phyloP scores from a whole-genome alignment of 2,888 invertebrate genomes.

The Argyresthia albistria region DNA sequence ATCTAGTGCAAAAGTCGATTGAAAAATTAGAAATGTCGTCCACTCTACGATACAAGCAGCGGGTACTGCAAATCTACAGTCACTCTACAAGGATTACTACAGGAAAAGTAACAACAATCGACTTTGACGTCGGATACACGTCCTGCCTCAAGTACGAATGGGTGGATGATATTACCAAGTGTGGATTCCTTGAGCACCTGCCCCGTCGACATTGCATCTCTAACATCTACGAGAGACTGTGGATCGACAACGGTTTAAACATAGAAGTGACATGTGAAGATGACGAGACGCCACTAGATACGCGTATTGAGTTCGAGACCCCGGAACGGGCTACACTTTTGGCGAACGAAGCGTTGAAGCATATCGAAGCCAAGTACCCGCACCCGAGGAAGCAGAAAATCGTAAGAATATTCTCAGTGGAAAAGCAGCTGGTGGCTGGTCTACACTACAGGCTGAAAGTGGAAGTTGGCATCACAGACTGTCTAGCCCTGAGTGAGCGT shows the following conservation, averaged over 20 bases:
- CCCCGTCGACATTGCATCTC: slow-evolving; percentile 50
- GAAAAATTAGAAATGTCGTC: slow-evolving; percentile 49
- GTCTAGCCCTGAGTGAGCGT: slow-evolving; percentile 38
- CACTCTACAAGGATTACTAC: slow-evolving; percentile 41
- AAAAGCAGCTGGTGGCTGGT: slow-evolving; percentile 53
- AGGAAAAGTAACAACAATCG: slow-evolving; percentile 43
- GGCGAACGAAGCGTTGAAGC: slow-evolving; percentile 44
- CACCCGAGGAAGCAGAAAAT: slow-evolving; percentile 46
- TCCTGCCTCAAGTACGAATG: slow-evolving; percentile 53
- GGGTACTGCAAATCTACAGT: slow-evolving; percentile 41
- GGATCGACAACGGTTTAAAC: slow-evolving; percentile 37
- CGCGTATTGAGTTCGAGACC: slow-evolving; percentile 41
- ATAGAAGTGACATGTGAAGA: slow-evolving; percentile 49
- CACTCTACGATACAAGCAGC: slow-evolving; percentile 43
- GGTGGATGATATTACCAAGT: slow-evolving; percentile 40
- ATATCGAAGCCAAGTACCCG: slow-evolving; percentile 59
- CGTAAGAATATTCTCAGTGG: slow-evolving; percentile 48
- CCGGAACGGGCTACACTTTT: slow-evolving; percentile 38
- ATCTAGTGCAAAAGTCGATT: slow-evolving; percentile 36
- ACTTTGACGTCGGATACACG: slow-evolving; percentile 56
- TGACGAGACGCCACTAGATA: slow-evolving; percentile 42
- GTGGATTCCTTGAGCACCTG: slow-evolving; percentile 44
- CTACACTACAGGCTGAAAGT: slow-evolving; percentile 55
- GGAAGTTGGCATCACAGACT: slow-evolving; percentile 52
- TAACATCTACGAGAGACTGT: slow-evolving; percentile 41